These are phyloP conservation scores for Condylura cristata DNA, from an alignment of 2,113 vertebrate genomes.

Conservation along the genomic window DNA sequence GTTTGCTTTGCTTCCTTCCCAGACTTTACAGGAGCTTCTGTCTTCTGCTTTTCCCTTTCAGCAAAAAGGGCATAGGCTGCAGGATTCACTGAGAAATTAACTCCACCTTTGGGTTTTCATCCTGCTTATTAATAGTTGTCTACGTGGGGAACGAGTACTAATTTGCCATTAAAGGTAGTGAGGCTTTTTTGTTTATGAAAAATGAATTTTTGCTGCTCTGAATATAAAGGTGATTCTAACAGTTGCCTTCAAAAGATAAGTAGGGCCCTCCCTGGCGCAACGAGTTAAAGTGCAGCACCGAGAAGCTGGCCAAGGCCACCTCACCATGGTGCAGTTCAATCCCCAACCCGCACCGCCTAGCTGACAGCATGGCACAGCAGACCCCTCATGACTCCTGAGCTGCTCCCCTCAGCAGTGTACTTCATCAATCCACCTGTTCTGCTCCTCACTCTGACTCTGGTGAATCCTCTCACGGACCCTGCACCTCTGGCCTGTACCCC, in stretches of 20 bases:
- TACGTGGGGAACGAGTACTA: accelerated
- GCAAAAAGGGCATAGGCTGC: not conserved
- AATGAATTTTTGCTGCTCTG: constrained; percentile 40
- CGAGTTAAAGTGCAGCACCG: no score
- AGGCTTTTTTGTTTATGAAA: not conserved
- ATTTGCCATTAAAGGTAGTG: not conserved
- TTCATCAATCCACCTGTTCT: no score
- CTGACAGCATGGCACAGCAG: no score
- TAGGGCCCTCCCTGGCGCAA: no score
- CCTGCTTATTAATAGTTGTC: not conserved
- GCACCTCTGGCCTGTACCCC: no score
- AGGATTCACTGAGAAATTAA: not conserved
- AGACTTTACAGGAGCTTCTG: not conserved
- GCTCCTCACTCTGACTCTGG: no score
- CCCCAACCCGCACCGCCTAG: no score
- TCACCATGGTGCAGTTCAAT: no score
- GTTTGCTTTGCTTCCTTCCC: not conserved
- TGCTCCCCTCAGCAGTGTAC: no score
- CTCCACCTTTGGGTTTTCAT: not conserved
- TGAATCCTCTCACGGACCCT: no score
- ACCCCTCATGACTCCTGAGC: no score
- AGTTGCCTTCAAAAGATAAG: not conserved
- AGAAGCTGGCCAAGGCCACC: no score
- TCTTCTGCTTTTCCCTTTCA: not conserved
- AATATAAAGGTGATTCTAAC: constrained; percentile 55